These are phyloP conservation scores for Cyrtonyx montezumae DNA, from an alignment of 2,113 vertebrate genomes.

Conservation along the genomic window DNA sequence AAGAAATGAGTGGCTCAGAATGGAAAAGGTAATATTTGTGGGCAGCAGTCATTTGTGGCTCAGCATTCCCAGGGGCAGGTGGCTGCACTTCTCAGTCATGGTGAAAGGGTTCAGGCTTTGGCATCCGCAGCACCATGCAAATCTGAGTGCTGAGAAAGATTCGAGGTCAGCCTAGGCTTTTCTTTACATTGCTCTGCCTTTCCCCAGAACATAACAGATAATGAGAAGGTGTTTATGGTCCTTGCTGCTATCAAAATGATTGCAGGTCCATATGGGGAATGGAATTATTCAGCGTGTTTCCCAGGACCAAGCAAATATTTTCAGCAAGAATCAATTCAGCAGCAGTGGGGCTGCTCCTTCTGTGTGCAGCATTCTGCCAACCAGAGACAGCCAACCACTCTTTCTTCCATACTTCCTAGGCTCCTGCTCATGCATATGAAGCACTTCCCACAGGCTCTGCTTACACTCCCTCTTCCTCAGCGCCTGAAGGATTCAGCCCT, in stretches of 20 bases:
- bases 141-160: not conserved
- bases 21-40: slow-evolving; percentile 1
- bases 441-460: not conserved
- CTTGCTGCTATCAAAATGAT: not conserved
- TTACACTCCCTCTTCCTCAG: not conserved
- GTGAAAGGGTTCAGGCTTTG: not conserved
- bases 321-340: not conserved
- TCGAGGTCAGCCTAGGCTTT: not conserved
- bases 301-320: not conserved
- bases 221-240: not conserved
- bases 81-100: not conserved
- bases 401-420: slow-evolving; percentile 11
- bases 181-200: not conserved
- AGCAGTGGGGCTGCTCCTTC: not conserved
- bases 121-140: not conserved
- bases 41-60: not conserved
- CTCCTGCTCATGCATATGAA: slow-evolving; percentile 33
- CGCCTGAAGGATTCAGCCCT: not conserved
- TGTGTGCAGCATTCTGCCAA: not conserved
- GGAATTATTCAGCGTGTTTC: not conserved
- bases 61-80: not conserved
- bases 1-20: not conserved
- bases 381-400: not conserved
- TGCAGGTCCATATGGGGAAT: not conserved
- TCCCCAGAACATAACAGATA: not conserved